Evolutionary conservation across 2,797 vertebrate species (phyloP), one percentile per base, ranked within the genome.

Genomic region (Microhierax caerulescens): DNA sequence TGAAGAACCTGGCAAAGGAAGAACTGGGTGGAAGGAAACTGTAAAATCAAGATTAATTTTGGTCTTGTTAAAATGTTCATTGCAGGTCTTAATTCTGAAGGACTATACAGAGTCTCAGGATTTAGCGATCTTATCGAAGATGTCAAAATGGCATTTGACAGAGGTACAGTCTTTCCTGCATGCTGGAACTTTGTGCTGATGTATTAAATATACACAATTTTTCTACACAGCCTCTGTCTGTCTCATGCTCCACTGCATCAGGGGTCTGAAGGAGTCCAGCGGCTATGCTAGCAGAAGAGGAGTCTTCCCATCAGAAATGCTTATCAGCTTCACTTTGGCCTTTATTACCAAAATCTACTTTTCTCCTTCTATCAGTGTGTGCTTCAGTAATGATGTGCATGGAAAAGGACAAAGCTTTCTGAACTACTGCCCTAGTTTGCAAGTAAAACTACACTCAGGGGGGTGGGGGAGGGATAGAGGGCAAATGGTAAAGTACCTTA

Each of bases 41-140:
- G 27, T 59, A 73, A 80, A 81, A 81, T 72, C 39, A 57, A 53
- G 57, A 74, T 45, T 75, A 22, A 79, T 78, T 88, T 92, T 92
- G 90, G 87, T 93, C 39, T 37, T 75, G 73, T 83, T 86, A 34
- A 96, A 72, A 75, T 79, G 45, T 96, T 90, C 70, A 39, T 92
- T 97, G 72, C 95, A 99, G 99, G 99, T 98, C 98, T 99, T 91
- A 99, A 98, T 96, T 99, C 99, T 5, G 99, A 99, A 98, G 99
- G 99, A 96, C 98, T 99, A 5, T 99, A 99, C 98, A 99, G 99
- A 98, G 98, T 99, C 93, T 99, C 99, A 94, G 99, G 99, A 97
- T 99, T 99, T 97, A 99, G 99, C 69, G 99, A 99, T 95, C 98
- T 99, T 43, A 99, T 99, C 36, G 99, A 99, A 98, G 99, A 99